Base-by-base conservation (phyloP, 1,140 invertebrate genomes). In the Drosophila sp. region DNA sequence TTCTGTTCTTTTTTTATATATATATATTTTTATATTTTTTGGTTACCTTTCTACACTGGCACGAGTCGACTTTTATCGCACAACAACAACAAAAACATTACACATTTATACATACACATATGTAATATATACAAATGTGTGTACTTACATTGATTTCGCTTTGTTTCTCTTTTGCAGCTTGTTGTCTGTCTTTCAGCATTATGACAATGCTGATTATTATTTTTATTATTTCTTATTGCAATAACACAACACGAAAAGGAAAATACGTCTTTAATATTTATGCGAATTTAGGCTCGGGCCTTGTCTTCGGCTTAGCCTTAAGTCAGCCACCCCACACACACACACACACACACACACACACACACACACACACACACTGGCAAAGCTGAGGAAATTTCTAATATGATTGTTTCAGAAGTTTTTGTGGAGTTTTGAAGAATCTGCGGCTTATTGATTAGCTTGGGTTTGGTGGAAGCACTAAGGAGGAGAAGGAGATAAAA, bases 51-150 rank as follows among this genome's bases (percentile, higher is more conserved):
- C 72, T 72, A 84, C 80, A 76, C 80, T 84, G 80, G 80, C 80
- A 84, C 80, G 80, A 83, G 72, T 84, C 76, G 76, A 83, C 76
- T 83, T 83, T 84, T 84, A 80, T 83, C 72, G 80, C 72, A 76
- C 66, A 76, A 61, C 61, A 74, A 36, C 46, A 50, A 36, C 14
- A 36, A 65, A 56, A 72, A 25, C 18, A 48, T 9, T 43, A 56
- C 29, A 46, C 48, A 57, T 43, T 63, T 13, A 48, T 0, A 14
- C 21, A 50, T 13, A 59, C 27, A 57, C 29, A 48, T 7, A 11
- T 34, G 13, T 36, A 9, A 13, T 9, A 29, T 45, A 36, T 50
- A 13, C 8, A 45, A 8, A 38, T 38, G 27, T 50, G 34, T 63
- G 50, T 63, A 43, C 61, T 46, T 64, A 69, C 80, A 83, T 83